These are phyloP conservation scores for Acrocephalus scirpaceus DNA, from an alignment of 2,797 vertebrate species.

Conservation along the genomic window DNA sequence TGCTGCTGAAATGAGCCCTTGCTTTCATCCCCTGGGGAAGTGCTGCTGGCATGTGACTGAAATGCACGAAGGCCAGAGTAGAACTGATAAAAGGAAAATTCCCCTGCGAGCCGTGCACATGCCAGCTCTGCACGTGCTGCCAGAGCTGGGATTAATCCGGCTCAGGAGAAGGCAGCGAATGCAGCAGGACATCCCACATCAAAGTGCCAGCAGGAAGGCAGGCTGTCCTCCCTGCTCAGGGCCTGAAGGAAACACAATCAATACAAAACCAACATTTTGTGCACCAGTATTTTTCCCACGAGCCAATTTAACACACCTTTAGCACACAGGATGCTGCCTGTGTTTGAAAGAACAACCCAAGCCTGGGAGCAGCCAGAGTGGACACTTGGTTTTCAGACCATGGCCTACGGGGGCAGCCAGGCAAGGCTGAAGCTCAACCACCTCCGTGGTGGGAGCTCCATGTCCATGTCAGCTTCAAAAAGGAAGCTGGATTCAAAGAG, in stretches of 20 bases:
- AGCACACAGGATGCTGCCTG: neutral
- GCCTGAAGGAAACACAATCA: neutral
- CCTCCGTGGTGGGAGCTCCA: neutral
- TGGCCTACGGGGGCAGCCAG: neutral
- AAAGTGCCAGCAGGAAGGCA: neutral
- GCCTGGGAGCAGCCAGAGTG: neutral
- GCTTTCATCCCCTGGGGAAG: neutral
- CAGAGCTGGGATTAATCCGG: neutral
- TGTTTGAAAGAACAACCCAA: rapidly evolving
- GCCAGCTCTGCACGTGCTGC: neutral
- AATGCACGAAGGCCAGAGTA: neutral
- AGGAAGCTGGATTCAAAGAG: neutral
- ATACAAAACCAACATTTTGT: neutral
- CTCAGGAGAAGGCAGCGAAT: neutral
- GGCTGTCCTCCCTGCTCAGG: neutral
- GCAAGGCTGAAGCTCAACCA: neutral
- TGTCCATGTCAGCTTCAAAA: neutral
- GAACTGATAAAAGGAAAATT: neutral
- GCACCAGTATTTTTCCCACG: rapidly evolving
- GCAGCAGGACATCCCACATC: neutral
- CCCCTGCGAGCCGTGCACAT: neutral
- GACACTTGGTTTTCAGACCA: rapidly evolving
- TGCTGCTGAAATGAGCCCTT: neutral
- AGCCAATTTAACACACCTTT: neutral
- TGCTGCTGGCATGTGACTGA: neutral